phyloP scores from a whole-genome alignment of 2,888 invertebrate species.

The Chalcis sispes region DNA sequence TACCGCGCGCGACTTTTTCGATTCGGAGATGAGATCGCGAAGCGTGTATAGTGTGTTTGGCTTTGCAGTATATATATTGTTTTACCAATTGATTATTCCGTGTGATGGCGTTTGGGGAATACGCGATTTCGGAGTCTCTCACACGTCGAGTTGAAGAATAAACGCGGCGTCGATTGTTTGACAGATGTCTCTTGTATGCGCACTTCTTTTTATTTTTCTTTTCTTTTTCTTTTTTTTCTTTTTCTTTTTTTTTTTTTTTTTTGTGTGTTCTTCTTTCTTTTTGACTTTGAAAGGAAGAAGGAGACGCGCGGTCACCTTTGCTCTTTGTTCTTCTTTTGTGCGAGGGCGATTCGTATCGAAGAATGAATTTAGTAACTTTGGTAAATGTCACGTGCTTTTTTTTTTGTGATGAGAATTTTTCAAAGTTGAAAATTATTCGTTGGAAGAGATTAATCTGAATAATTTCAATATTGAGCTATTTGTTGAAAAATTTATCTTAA shows the following conservation, averaged over 20 bases:
- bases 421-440: no score
- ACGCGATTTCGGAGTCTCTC: background rate
- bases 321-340: conserved; percentile 4
- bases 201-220: no score
- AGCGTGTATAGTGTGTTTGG: background rate
- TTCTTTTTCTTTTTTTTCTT: no score
- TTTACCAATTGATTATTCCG: conserved; percentile 22
- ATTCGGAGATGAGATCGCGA: conserved; percentile 1
- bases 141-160: background rate
- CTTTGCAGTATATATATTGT: conserved; percentile 1
- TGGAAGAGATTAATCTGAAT: no score
- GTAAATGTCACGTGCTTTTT: no score
- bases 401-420: no score
- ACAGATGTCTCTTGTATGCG: conserved; percentile 3
- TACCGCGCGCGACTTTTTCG: background rate
- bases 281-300: no score
- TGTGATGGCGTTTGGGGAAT: background rate
- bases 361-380: background rate
- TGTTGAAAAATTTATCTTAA: no score
- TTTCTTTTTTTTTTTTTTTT: no score
- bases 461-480: no score
- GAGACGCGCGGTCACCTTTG: no score
- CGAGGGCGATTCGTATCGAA: background rate
- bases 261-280: no score
- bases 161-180: conserved; percentile 15